Base-by-base conservation (phyloP, 1,140 invertebrate species). In the Zaprionus capensis region DNA sequence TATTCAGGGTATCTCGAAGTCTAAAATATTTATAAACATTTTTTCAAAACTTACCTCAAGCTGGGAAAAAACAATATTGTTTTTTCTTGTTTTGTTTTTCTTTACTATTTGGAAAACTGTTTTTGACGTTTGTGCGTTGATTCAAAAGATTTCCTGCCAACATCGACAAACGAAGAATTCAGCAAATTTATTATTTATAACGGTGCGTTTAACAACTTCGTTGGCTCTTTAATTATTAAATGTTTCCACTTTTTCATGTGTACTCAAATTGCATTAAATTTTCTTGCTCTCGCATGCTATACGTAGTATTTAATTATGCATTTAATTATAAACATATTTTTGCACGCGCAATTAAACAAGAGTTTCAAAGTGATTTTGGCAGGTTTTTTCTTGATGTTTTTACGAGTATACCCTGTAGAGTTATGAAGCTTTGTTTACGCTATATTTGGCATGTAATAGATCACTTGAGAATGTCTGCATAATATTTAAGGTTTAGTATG, bases 281-380 rank as follows among this genome's bases (percentile, higher is more conserved):
- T 70, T 70, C 67, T 41, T 63, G 57, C 38, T 56, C 28, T 56
- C 57, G 28, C 71, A 61, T 68, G 71, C 26, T 56, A 7, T 28
- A 49, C 41, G 31, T 17, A 28, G 41, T 71, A 75, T 57, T 64
- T 58, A 75, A 75, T 71, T 71, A 71, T 62, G 71, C 66, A 74
- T 62, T 70, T 38, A 57, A 74, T 69, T 69, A 75, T 58, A 63
- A 69, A 63, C 55, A 64, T 71, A 58, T 75, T 57, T 64, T 71
- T 59, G 67, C 59, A 75, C 67, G 72, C 67, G 67, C 67, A 71
- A 75, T 75, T 75, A 58, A 75, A 75, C 72, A 64, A 71, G 38
- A 38, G 71, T 58, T 41, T 34, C n/a, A 46, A 17, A 17, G n/a
- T 55, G n/a, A 31, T 55, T 61, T 72, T 41, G 38, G 38, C 38